Percentiles rank a stretch among this genome's conserved stretches.
Evolutionary conservation across 2,888 invertebrate genomes (phyloP).

Genomic region (Spatulosminthurus flaviceps): DNA sequence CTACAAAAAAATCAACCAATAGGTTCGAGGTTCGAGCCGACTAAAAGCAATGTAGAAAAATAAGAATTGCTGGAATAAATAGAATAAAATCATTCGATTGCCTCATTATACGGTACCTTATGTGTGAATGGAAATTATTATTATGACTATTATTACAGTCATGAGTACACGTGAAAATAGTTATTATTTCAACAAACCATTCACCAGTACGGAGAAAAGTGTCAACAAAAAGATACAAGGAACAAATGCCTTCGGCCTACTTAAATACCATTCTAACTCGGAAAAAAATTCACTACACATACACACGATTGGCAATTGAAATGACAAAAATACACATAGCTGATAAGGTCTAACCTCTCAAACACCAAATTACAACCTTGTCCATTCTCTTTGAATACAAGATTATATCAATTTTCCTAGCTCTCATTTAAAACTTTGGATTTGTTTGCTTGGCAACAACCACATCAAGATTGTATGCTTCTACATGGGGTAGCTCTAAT

Average conservation of each 20-base stretch:
- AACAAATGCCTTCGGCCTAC: background rate
- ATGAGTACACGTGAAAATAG: background rate
- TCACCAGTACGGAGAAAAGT: background rate
- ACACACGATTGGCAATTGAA: no score
- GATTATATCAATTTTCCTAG: background rate
- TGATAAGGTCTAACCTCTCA: no score
- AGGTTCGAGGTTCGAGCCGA: no score
- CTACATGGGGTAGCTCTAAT: no score
- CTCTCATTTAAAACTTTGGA: slow-evolving; percentile 10
- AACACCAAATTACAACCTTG: background rate
- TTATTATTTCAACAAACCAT: background rate
- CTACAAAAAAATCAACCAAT: no score
- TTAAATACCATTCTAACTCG: no score
- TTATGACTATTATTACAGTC: background rate
- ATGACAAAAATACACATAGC: no score
- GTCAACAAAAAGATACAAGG: background rate
- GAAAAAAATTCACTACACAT: no score
- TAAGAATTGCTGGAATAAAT: no score
- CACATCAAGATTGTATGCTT: background rate
- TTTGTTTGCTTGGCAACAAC: slow-evolving; percentile 2
- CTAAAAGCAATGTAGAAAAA: no score
- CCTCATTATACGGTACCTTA: background rate
- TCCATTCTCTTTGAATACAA: background rate
- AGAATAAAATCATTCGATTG: no score
- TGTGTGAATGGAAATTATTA: background rate